Conservation (phyloP, 1,140 invertebrate genomes). For the Camponotus pennsylvanicus region DNA sequence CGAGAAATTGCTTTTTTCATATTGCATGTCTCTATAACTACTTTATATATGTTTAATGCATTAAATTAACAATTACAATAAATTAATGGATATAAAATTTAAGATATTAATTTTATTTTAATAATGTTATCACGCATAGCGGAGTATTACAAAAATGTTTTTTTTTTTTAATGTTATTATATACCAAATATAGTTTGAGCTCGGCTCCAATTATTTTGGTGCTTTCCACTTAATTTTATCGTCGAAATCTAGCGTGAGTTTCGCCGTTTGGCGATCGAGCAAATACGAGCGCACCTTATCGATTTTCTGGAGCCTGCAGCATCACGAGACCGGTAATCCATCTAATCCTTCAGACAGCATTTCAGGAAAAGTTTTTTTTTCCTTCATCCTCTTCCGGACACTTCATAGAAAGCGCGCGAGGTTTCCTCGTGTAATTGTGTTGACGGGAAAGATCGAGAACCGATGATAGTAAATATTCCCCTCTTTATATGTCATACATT, state of each 20-base stretch:
- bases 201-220: slow-evolving; percentile 32
- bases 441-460: slow-evolving; percentile 49
- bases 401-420: slow-evolving; percentile 70
- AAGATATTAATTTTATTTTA: too few species aligned
- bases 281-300: slow-evolving; percentile 64
- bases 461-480: slow-evolving; percentile 49
- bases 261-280: slow-evolving; percentile 29
- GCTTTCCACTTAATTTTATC: slow-evolving; percentile 49
- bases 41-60: too few species aligned
- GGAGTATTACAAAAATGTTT: background rate
- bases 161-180: background rate
- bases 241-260: slow-evolving; percentile 63
- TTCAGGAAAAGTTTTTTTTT: slow-evolving; percentile 79
- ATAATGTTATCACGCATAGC: background rate
- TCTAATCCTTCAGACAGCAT: slow-evolving; percentile 83
- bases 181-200: background rate
- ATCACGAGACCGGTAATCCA: slow-evolving; percentile 80
- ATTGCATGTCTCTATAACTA: background rate
- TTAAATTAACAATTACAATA: too few species aligned
- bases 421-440: slow-evolving; percentile 76
- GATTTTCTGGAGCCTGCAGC: slow-evolving; percentile 44
- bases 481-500: slow-evolving; percentile 20
- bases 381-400: slow-evolving; percentile 59
- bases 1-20: background rate
- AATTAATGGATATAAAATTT: too few species aligned